A percentile compares a stretch with the other conserved stretches of the same genome.
These are phyloP conservation scores for Enteromius fasciolatus DNA, from an alignment of 2,797 vertebrate species.

Conservation along the genomic window DNA sequence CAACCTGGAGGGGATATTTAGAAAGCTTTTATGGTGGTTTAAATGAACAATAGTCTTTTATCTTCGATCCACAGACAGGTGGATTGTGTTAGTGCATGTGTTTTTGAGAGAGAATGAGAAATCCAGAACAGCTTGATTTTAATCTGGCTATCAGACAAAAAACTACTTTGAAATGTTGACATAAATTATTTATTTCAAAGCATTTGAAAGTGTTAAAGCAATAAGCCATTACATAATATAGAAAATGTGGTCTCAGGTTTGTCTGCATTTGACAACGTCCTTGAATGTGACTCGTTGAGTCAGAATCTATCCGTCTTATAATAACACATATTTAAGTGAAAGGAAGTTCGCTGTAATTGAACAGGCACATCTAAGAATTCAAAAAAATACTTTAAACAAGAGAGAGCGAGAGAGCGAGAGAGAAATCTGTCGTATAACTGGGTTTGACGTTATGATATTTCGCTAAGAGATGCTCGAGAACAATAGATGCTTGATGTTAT, in stretches of 20 bases:
- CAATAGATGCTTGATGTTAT: neutral
- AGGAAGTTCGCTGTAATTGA: neutral
- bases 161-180: neutral
- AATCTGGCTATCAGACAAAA: neutral
- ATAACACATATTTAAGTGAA: neutral
- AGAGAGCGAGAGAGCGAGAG: neutral
- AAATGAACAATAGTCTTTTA: neutral
- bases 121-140: constrained; percentile 6
- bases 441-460: neutral
- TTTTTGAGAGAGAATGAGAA: neutral
- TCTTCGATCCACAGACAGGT: neutral
- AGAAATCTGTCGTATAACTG: neutral
- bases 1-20: neutral
- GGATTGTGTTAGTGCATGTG: neutral
- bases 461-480: neutral
- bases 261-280: neutral
- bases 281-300: neutral
- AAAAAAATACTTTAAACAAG: neutral
- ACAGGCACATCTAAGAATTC: neutral
- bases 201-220: neutral
- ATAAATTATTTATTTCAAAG: neutral
- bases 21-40: neutral
- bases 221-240: neutral
- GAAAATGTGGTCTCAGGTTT: neutral
- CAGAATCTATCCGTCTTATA: neutral